Evolutionary conservation across 2,888 invertebrate species (phyloP).

Genomic region (Ophion ventricosus): DNA sequence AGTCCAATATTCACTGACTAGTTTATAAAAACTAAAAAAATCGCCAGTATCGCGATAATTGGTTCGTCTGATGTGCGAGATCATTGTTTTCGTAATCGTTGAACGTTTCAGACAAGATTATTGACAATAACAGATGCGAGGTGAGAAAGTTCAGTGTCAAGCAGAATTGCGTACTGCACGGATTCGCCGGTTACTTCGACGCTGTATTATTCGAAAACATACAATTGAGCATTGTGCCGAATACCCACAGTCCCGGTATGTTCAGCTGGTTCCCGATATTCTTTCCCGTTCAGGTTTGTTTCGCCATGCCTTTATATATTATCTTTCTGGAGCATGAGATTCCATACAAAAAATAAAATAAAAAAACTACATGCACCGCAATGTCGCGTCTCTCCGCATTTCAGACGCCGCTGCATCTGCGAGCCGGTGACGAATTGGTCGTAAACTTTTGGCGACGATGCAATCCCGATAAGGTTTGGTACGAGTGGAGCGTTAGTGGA

Average conservation of each 20-base stretch:
- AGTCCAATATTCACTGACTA: no score
- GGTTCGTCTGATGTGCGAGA: no score
- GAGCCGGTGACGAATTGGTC: conserved; percentile 88
- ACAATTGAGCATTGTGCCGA: conserved; percentile 94
- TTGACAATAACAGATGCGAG: conserved; percentile 90
- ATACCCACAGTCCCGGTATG: conserved; percentile 95
- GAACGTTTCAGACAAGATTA: conserved; percentile 78
- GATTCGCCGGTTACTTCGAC: conserved; percentile 98
- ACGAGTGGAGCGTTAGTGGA: conserved; percentile 93
- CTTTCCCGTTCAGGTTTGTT: conserved; percentile 92
- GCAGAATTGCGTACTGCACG: conserved; percentile 93
- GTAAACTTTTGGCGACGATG: conserved; percentile 95
- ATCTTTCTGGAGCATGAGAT: neutral
- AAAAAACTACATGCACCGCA: no score
- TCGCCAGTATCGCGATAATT: no score
- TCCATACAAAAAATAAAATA: neutral
- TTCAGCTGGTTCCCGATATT: conserved; percentile 99
- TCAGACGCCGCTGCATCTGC: conserved; percentile 90
- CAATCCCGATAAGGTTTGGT: conserved; percentile 94
- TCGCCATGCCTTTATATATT: conserved; percentile 6
- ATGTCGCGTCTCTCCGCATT: conserved; percentile 9
- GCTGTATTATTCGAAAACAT: conserved; percentile 93
- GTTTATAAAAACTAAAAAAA: no score
- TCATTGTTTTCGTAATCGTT: neutral
- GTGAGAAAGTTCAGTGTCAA: conserved; percentile 88